Evolutionary conservation across 2,113 vertebrate species (phyloP), one percentile per base, ranked within the genome.

Genomic region (Psophia crepitans): DNA sequence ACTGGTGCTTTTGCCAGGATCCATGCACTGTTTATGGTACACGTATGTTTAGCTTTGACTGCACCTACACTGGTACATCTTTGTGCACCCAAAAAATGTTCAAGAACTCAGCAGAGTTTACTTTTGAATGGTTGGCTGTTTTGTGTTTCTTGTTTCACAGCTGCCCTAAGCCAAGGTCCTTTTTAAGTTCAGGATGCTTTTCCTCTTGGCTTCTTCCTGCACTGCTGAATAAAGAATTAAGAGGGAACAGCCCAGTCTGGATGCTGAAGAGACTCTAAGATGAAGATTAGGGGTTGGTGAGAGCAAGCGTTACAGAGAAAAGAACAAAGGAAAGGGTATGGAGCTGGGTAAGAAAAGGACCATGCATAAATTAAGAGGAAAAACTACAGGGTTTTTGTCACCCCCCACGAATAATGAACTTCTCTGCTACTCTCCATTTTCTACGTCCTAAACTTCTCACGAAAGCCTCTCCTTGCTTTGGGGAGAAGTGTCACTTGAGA

Each of bases 401-500:
- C 21, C 39, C 81, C 33, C 69, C 49, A 87, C 8, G 1, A 82
- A 79, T 96, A 94, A 96, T 96, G 81, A 95, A 89, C 84, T 92
- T 95, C 84, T 81, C 39, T 94, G 73, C 89, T 89, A 6, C 89
- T 96, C 73, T 87, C 9, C 13, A 12, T 83, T 92, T 95, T 90
- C 64, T 2, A 2, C 64, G 92, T 87, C 65, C 91, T 91, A 76
- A 94, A 74, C 24, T 60, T 49, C 73, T 88, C 53, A 57, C 0
- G 8, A 97, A 93, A 93, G 54, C 53, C 44, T 94, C 43, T 63
- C 39, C 87, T 90, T 82, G 75, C 89, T 96, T 56, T 87, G 68
- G 64, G 81, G 81, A 97, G 90, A 97, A 96, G 88, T 61, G 90
- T 95, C 89, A 79, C 80, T 97, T 84, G 88, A 93, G 88, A 90